phyloP scores from a whole-genome alignment of 2,113 vertebrate species.

The Trichomycterus rosablanca region DNA sequence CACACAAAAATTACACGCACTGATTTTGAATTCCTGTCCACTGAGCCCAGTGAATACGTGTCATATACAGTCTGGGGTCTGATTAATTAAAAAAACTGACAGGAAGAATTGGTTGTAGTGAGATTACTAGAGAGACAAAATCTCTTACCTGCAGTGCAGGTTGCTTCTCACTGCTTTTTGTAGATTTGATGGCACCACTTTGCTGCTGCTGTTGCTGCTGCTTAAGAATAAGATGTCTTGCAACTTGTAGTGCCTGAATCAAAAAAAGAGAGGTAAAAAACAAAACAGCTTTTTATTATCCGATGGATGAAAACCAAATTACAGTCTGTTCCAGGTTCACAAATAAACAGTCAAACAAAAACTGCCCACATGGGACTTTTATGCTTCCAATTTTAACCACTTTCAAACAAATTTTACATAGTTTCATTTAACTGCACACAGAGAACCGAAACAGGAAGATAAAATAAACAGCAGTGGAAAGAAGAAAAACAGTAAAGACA shows the following conservation, averaged over 20 bases:
- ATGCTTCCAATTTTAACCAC: constrained; percentile 34
- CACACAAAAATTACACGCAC: background rate
- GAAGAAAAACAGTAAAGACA: no score
- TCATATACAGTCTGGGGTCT: no score
- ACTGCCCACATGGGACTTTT: constrained; percentile 38
- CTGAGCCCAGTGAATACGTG: no score
- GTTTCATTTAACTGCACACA: constrained; percentile 40
- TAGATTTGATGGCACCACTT: constrained; percentile 81
- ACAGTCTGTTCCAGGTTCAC: constrained; percentile 44
- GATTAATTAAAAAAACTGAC: no score
- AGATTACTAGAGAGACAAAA: constrained; percentile 1
- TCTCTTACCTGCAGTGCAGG: constrained; percentile 81
- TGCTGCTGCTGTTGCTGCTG: constrained; percentile 75
- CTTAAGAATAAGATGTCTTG: constrained; percentile 89
- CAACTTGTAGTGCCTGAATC: constrained; percentile 87
- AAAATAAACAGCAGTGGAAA: constrained; percentile 49
- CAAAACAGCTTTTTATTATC: constrained; percentile 38
- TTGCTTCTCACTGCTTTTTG: constrained; percentile 89
- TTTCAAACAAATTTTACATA: constrained; percentile 48
- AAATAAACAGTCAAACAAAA: constrained; percentile 50
- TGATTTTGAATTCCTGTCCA: background rate
- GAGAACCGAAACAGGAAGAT: constrained; percentile 52
- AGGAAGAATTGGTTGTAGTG: background rate
- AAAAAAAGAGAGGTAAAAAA: constrained; percentile 47
- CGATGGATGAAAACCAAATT: constrained; percentile 39